A percentile compares a stretch with the other conserved stretches of the same genome.
Conservation (phyloP, 2,113 vertebrate genomes). For the Mugil cephalus region DNA sequence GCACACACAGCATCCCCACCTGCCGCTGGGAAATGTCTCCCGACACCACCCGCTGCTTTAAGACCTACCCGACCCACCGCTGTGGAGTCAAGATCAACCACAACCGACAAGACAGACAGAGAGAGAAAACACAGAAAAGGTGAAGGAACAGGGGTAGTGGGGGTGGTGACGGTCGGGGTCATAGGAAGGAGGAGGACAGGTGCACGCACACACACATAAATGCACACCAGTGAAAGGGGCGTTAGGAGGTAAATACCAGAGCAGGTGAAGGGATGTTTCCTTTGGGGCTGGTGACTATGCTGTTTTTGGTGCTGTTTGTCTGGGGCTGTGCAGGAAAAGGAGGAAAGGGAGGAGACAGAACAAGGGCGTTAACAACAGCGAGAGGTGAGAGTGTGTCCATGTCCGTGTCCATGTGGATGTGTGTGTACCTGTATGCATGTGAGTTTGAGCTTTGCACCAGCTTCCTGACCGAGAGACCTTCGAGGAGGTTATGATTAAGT, state of each 20-base stretch:
- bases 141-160: not conserved
- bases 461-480: too few relatives aligned
- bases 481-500: too few relatives aligned
- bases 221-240: constrained; percentile 20
- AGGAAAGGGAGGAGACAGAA: constrained; percentile 71
- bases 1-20: constrained; percentile 48
- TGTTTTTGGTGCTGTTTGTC: constrained; percentile 98
- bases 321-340: constrained; percentile 89
- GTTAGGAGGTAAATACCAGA: constrained; percentile 90
- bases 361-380: constrained; percentile 70
- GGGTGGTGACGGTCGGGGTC: not conserved
- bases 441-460: too few relatives aligned
- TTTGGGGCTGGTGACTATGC: constrained; percentile 94
- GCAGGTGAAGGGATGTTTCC: constrained; percentile 92
- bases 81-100: constrained; percentile 25
- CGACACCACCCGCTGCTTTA: constrained; percentile 52
- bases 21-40: constrained; percentile 19
- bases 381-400: constrained; percentile 43
- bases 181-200: not conserved
- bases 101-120: constrained; percentile 18
- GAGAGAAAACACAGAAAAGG: constrained; percentile 28
- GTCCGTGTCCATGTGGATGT: not conserved
- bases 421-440: too few relatives aligned
- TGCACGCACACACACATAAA: constrained; percentile 16
- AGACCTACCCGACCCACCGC: constrained; percentile 9